Conservation (phyloP, 2,797 vertebrate species). For the Notolabrus celidotus region DNA sequence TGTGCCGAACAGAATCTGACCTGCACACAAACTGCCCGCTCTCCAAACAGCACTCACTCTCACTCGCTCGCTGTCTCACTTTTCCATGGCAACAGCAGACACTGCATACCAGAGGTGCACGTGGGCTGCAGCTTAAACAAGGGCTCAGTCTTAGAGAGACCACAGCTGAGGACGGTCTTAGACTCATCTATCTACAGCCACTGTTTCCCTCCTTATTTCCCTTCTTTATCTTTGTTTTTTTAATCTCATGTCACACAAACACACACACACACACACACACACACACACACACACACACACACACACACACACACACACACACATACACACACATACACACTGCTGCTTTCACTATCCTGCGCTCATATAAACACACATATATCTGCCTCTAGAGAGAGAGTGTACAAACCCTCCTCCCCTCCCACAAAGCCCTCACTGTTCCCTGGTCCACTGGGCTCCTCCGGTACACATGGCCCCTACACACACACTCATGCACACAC, state of each 20-base stretch:
- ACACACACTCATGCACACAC: constrained; percentile 33
- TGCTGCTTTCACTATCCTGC: not conserved
- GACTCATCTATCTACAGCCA: constrained; percentile 32
- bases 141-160: constrained; percentile 74
- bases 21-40: constrained; percentile 66
- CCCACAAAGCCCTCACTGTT: constrained; percentile 76
- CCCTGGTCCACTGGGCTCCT: constrained; percentile 77
- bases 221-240: constrained; percentile 48
- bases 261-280: constrained; percentile 33
- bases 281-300: constrained; percentile 16
- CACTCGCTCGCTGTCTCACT: constrained; percentile 73
- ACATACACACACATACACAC: constrained; percentile 23
- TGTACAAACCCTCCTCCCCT: constrained; percentile 60
- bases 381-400: constrained; percentile 41
- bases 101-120: constrained; percentile 84
- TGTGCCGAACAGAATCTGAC: constrained; percentile 56
- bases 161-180: constrained; percentile 58
- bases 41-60: constrained; percentile 56
- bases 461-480: constrained; percentile 60
- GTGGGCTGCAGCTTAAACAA: constrained; percentile 83
- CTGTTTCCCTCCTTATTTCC: constrained; percentile 29
- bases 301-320: constrained; percentile 29
- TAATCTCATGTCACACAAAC: not conserved
- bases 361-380: constrained; percentile 30
- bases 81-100: constrained; percentile 86